Evolutionary conservation across 2,888 invertebrate genomes (phyloP).

Genomic region (Laspeyria flexula): DNA sequence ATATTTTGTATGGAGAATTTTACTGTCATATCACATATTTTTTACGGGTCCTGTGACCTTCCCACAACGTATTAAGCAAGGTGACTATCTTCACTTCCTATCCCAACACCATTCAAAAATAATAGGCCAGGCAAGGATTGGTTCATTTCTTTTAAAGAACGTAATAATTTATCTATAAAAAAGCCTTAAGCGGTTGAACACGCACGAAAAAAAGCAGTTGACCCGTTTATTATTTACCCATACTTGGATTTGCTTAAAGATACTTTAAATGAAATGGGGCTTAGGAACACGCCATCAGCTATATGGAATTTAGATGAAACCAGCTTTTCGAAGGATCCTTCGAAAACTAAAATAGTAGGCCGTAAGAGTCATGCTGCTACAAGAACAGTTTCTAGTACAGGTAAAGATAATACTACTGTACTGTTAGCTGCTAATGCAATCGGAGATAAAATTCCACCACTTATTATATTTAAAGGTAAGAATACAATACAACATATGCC

Average conservation of each 20-base stretch:
- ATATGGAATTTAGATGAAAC: background rate
- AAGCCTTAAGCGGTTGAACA: conserved; percentile 31
- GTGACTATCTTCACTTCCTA: no score
- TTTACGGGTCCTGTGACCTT: no score
- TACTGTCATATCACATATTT: no score
- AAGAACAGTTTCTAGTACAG: background rate
- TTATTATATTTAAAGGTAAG: conserved; percentile 24
- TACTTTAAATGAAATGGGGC: background rate
- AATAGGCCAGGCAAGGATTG: conserved; percentile 14
- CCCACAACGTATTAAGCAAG: no score
- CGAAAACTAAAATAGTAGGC: conserved; percentile 26
- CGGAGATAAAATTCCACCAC: background rate
- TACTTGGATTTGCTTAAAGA: background rate
- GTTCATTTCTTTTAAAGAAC: conserved; percentile 5
- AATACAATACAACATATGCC: conserved; percentile 32
- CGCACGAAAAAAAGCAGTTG: conserved; percentile 23
- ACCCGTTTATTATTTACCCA: conserved; percentile 6
- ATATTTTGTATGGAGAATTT: no score
- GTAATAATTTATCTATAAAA: conserved; percentile 19
- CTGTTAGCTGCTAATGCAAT: background rate
- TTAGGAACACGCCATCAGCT: background rate
- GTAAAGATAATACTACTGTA: conserved; percentile 36
- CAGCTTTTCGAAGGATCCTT: background rate
- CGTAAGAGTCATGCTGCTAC: conserved; percentile 14
- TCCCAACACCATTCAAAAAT: no score